These are phyloP conservation scores for Synanthedon tipuliformis DNA, from an alignment of 2,888 invertebrate species.

Conservation along the genomic window DNA sequence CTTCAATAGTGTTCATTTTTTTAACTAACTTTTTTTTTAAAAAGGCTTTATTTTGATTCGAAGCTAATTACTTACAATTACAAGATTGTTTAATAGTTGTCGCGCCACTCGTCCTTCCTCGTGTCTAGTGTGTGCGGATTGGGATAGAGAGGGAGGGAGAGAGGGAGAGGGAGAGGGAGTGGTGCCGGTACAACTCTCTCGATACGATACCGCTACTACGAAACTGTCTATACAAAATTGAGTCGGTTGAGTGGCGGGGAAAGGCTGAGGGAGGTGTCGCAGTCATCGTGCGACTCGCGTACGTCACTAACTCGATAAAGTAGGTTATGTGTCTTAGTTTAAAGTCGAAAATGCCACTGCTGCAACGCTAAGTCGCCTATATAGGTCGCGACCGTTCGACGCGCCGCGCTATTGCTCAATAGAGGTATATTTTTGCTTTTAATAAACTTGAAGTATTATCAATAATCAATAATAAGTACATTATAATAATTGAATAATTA, in stretches of 20 bases:
- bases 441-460: slow-evolving; percentile 70
- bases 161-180: background rate
- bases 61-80: slow-evolving; percentile 70
- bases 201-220: slow-evolving; percentile 58
- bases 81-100: slow-evolving; percentile 64
- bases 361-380: slow-evolving; percentile 64
- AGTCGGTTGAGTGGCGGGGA: slow-evolving; percentile 48
- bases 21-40: slow-evolving; percentile 53
- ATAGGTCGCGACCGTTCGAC: slow-evolving; percentile 15
- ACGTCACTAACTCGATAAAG: slow-evolving; percentile 55
- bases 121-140: slow-evolving; percentile 1
- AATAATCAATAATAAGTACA: slow-evolving; percentile 71
- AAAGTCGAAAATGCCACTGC: slow-evolving; percentile 67
- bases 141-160: background rate
- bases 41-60: slow-evolving; percentile 67
- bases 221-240: slow-evolving; percentile 70
- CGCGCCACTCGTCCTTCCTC: slow-evolving; percentile 28
- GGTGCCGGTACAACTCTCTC: slow-evolving; percentile 35
- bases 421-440: slow-evolving; percentile 59
- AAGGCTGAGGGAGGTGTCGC: slow-evolving; percentile 17
- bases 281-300: slow-evolving; percentile 28
- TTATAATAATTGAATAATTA: slow-evolving; percentile 71
- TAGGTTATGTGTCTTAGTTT: slow-evolving; percentile 54
- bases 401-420: slow-evolving; percentile 48
- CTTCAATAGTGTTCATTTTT: slow-evolving; percentile 60